Evolutionary conservation across 2,888 invertebrate genomes (phyloP).

Genomic region (Thymelicus lineola): DNA sequence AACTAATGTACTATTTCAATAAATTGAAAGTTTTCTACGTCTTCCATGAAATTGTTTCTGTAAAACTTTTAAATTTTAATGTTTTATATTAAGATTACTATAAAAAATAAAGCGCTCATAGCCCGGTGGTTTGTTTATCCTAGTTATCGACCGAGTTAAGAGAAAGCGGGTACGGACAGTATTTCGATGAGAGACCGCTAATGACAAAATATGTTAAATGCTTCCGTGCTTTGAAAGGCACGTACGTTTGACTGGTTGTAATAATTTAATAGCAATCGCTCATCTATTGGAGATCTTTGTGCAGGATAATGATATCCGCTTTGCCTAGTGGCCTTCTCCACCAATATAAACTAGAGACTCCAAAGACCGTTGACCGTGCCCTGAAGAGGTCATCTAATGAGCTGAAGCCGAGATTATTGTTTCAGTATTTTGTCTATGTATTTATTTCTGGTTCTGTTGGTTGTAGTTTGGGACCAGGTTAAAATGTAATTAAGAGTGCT

Average conservation of each 20-base stretch:
- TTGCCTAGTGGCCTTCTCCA: no score
- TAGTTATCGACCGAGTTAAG: neutral
- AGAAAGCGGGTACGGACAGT: neutral
- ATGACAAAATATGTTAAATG: no score
- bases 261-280: no score
- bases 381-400: neutral
- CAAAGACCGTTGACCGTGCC: neutral
- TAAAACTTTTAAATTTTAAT: slow-evolving; percentile 27
- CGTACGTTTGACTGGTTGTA: no score
- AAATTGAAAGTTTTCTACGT: slow-evolving; percentile 34
- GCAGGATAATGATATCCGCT: no score
- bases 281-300: no score
- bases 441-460: slow-evolving; percentile 29
- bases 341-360: no score
- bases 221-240: no score
- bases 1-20: slow-evolving; percentile 29
- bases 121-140: neutral
- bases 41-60: slow-evolving; percentile 36
- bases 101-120: neutral
- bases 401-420: neutral
- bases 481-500: slow-evolving; percentile 9
- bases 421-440: slow-evolving; percentile 17
- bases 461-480: slow-evolving; percentile 31
- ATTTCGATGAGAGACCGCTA: no score
- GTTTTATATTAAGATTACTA: slow-evolving; percentile 8